Evolutionary conservation across 2,113 vertebrate species (phyloP).

Genomic region (Clupea harengus): DNA sequence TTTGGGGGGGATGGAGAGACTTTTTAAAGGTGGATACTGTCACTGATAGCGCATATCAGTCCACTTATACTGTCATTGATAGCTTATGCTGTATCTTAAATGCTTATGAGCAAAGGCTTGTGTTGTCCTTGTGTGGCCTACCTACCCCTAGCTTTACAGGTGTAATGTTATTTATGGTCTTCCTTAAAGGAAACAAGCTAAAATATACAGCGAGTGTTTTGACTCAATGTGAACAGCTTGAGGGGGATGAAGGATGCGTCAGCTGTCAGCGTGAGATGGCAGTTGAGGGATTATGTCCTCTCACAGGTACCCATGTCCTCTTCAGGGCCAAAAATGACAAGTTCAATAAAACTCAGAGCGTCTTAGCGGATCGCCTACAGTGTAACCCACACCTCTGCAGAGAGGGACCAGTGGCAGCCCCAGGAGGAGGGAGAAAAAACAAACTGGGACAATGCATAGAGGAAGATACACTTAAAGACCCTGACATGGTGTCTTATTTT

Average conservation of each 20-base stretch:
- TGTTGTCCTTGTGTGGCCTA: neutral
- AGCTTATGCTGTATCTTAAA: neutral
- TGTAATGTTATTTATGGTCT: constrained; percentile 24
- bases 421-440: neutral
- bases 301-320: constrained; percentile 71
- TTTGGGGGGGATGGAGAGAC: neutral
- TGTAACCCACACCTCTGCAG: constrained; percentile 51
- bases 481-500: neutral
- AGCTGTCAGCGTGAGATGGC: constrained; percentile 65
- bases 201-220: neutral
- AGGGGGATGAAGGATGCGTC: constrained; percentile 58
- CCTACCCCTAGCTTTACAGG: neutral
- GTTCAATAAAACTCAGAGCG: constrained; percentile 73
- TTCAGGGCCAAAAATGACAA: constrained; percentile 71
- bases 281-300: constrained; percentile 49
- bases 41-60: neutral
- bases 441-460: neutral
- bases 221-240: constrained; percentile 33
- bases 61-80: neutral
- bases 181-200: neutral
- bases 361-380: constrained; percentile 49
- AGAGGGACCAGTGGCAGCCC: constrained; percentile 31
- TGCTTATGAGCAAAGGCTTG: neutral
- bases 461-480: neutral
- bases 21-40: neutral